Base-by-base conservation (phyloP, 2,888 invertebrate genomes). In the Chymomyza amoena region DNA sequence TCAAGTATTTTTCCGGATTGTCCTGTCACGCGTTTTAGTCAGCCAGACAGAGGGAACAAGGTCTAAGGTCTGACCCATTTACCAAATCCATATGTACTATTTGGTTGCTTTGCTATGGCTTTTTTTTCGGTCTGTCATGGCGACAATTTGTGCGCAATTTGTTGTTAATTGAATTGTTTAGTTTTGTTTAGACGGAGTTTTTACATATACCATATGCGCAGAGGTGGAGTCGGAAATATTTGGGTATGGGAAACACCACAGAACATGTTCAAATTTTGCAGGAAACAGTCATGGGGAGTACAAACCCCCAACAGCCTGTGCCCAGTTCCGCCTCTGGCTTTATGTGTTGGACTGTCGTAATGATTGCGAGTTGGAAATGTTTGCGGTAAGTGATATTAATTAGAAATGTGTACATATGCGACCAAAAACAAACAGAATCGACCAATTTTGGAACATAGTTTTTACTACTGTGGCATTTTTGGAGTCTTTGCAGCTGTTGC, bases 121-220 rank as follows among this genome's bases (percentile, higher is more conserved):
- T 45, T 69, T 65, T 32, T 72, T 28, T 72, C 56, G 51, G 65
- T 69, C 73, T 45, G 51, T 63, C 52, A 61, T 39, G 61, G 64
- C 54, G 59, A 63, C 69, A 72, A 76, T 63, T 75, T 61, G 52
- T 56, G 36, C 57, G 65, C 64, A 52, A 64, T 64, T 64, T 64
- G 64, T 54, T 16, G 64, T 60, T 72, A 68, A 76, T 76, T 76
- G 68, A 76, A 69, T 68, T 69, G 75, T 67, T 67, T 64, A 52
- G 56, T 69, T 64, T 65, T 25, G 57, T 57, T 57, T 57, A 57
- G 9, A 16, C n/a, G 51, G n/a, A 51, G 2, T 32, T 32, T 32
- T 32, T 32, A 32, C 32, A 32, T 32, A 9, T 32, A 32, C 32
- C 25, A 4, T 25, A 4, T 25, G 25, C 25, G 3, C 25, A 25